These are phyloP conservation scores for Brachyopa scutellaris DNA, from an alignment of 2,888 invertebrate species.

Conservation along the genomic window DNA sequence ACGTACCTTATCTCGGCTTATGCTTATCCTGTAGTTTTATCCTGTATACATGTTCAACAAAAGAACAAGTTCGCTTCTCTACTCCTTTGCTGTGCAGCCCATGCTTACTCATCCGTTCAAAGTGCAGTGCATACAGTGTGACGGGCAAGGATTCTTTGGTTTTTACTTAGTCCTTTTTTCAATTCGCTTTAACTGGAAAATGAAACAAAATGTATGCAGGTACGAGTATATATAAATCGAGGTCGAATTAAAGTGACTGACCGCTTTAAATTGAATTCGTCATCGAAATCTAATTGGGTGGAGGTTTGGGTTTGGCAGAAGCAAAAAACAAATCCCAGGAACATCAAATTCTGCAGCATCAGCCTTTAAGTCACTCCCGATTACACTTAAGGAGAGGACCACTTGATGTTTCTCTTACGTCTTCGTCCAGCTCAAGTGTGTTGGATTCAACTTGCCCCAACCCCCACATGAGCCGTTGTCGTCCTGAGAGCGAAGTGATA, in stretches of 20 bases:
- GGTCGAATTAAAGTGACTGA: slow-evolving; percentile 57
- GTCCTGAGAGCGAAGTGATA: slow-evolving; percentile 34
- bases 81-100: slow-evolving; percentile 17
- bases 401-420: background rate
- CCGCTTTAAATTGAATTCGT: slow-evolving; percentile 53
- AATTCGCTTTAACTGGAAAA: slow-evolving; percentile 16
- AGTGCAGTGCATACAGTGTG: slow-evolving; percentile 24
- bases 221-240: too few species aligned
- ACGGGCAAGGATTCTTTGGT: background rate
- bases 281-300: slow-evolving; percentile 56
- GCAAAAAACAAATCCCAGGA: slow-evolving; percentile 31
- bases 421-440: slow-evolving; percentile 13
- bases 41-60: slow-evolving; percentile 2
- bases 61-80: background rate
- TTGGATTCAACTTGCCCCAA: background rate
- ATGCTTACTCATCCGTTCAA: slow-evolving; percentile 11
- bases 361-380: slow-evolving; percentile 48
- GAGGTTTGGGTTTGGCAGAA: slow-evolving; percentile 5
- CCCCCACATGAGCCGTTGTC: background rate
- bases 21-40: slow-evolving; percentile 24
- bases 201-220: too few species aligned
- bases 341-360: slow-evolving; percentile 46
- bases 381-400: slow-evolving; percentile 42
- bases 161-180: background rate
- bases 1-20: slow-evolving; percentile 19